Evolutionary conservation across 2,113 vertebrate species (phyloP), one percentile per base, ranked within the genome.

Genomic region (Perca fluviatilis): DNA sequence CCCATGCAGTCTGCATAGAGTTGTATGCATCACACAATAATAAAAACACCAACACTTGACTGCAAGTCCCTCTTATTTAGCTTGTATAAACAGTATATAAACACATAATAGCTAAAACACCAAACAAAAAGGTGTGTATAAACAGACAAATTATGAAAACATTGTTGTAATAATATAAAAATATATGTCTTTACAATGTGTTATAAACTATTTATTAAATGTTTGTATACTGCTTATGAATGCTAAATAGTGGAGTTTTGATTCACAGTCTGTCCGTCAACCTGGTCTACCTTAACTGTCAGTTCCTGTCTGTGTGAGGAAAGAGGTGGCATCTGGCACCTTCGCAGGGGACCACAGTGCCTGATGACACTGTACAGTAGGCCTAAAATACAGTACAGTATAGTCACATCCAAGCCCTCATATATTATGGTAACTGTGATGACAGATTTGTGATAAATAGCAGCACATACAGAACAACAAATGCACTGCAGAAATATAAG

Each of bases 251-350:
- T 40, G 40, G 33, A 36, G n/a, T 19, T 72, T 33, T 5, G 4
- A 47, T 6, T 66, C 14, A 18, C 5, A 51, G 47, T 75, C 12
- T 36, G n/a, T 54, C 40, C 25, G 46, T 15, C 27, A 25, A 8
- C 40, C 79, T 53, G 80, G 77, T 88, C 88, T 56, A 88, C 84
- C 83, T 92, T 90, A 88, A 92, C 82, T 53, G 76, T 74, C 58
- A 49, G 71, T 47, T 47, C 74, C 58, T 53, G 73, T 77, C 12
- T 27, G 74, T 65, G 81, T 57, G 76, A 19, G 72, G 75, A 50
- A 69, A 71, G 69, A 84, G 81, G 86, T 67, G 83, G 79, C 91
- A 94, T 89, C 91, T 94, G 93, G 85, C 30, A 5, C 53, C 67
- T 79, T 85, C 14, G 15, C 67, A 64, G 92, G 90, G 71, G 78